Conservation (phyloP, 2,113 vertebrate species). For the Triplophysa tibetana region DNA sequence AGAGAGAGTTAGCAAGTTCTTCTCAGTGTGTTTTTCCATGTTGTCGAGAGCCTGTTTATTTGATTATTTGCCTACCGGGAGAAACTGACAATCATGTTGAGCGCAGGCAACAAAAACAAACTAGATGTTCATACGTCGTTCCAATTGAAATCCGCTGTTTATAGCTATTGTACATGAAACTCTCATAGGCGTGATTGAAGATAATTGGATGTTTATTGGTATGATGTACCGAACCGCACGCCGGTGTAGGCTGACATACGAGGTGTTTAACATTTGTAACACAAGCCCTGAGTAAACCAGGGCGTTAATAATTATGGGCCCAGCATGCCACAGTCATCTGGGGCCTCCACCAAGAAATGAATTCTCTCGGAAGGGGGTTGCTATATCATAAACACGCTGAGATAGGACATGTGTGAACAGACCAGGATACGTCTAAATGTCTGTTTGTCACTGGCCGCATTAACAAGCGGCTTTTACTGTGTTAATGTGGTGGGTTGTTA, state of each 20-base stretch:
- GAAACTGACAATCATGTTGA: slow-evolving; percentile 28
- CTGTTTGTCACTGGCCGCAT: neutral
- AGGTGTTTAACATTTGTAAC: slow-evolving; percentile 1
- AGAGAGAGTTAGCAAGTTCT: neutral
- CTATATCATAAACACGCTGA: neutral
- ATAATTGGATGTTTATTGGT: slow-evolving; percentile 42
- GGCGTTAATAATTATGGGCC: slow-evolving; percentile 33
- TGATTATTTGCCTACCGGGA: slow-evolving; percentile 29
- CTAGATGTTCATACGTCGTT: slow-evolving; percentile 14
- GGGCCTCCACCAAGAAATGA: neutral
- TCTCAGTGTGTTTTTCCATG: neutral
- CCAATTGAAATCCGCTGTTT: neutral
- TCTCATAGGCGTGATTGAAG: slow-evolving; percentile 39
- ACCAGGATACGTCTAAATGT: neutral
- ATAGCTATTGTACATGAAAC: slow-evolving; percentile 22
- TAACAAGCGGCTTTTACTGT: neutral
- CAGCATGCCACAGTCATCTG: slow-evolving; percentile 29
- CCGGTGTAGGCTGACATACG: neutral
- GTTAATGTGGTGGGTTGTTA: neutral
- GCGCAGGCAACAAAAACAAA: slow-evolving; percentile 7
- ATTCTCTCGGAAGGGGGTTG: slow-evolving; percentile 4
- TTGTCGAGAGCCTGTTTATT: slow-evolving; percentile 39
- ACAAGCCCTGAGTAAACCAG: slow-evolving; percentile 19
- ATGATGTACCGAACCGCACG: slow-evolving; percentile 29
- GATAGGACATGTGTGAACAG: neutral